These are phyloP conservation scores for Noctua janthina DNA, from an alignment of 2,888 invertebrate genomes.

Conservation along the genomic window DNA sequence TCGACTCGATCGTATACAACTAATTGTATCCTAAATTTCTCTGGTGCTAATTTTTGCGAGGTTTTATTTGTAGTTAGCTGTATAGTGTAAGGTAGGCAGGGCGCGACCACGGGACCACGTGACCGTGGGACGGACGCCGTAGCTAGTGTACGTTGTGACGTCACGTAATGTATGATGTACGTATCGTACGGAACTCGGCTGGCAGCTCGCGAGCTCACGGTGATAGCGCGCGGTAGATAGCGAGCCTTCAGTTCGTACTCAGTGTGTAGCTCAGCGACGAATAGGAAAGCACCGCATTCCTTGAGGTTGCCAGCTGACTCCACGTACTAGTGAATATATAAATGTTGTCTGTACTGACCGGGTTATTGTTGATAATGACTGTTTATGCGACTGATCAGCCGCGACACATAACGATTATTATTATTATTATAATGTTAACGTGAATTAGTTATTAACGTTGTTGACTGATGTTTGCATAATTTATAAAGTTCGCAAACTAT, in stretches of 20 bases:
- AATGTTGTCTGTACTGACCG: slow-evolving; percentile 63
- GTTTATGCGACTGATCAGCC: slow-evolving; percentile 43
- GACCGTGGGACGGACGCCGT: slow-evolving; percentile 42
- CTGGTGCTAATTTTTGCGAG: slow-evolving; percentile 84
- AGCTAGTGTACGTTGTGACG: background rate
- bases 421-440: slow-evolving; percentile 55
- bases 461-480: slow-evolving; percentile 86
- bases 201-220: slow-evolving; percentile 6
- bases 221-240: background rate
- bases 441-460: slow-evolving; percentile 65
- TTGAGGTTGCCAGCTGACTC: slow-evolving; percentile 20
- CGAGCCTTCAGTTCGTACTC: background rate
- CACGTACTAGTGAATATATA: slow-evolving; percentile 46
- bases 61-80: slow-evolving; percentile 68
- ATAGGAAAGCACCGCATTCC: slow-evolving; percentile 1
- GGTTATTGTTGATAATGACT: slow-evolving; percentile 43
- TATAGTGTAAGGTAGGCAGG: slow-evolving; percentile 50
- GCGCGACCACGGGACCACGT: slow-evolving; percentile 43
- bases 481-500: slow-evolving; percentile 82
- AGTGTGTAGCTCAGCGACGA: background rate
- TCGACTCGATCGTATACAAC: slow-evolving; percentile 74
- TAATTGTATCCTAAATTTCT: slow-evolving; percentile 78
- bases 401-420: slow-evolving; percentile 44
- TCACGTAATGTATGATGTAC: slow-evolving; percentile 27
- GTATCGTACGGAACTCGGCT: slow-evolving; percentile 28